These are phyloP conservation scores for Neolamprologus longior DNA, from an alignment of 2,113 vertebrate genomes.

Conservation along the genomic window DNA sequence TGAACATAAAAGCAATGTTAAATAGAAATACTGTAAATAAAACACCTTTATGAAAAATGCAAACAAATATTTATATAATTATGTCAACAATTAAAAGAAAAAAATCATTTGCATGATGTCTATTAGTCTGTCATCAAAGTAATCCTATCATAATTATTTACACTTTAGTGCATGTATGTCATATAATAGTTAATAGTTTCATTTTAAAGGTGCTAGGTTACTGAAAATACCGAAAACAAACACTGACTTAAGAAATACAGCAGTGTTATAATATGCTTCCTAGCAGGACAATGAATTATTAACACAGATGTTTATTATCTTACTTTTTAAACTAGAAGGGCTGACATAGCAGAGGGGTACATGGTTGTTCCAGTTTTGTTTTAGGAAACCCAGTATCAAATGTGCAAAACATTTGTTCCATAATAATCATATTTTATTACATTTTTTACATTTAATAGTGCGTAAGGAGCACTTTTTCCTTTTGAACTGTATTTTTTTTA, in stretches of 20 bases:
- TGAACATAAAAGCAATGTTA: neutral
- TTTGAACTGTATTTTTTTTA: neutral
- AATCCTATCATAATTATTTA: neutral
- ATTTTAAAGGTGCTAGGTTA: neutral
- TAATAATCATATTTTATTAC: neutral
- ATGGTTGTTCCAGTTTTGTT: neutral
- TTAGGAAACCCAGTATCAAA: neutral
- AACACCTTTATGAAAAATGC: neutral
- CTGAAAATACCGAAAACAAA: neutral
- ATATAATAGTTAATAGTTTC: neutral
- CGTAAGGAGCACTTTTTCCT: neutral
- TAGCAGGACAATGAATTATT: neutral
- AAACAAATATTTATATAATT: neutral
- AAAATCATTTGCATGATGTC: neutral
- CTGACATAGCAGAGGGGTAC: neutral
- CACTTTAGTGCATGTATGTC: neutral
- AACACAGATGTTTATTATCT: neutral
- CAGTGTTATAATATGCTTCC: neutral
- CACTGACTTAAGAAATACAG: neutral
- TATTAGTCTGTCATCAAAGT: neutral
- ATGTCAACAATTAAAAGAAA: neutral
- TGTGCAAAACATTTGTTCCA: neutral
- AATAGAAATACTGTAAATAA: neutral
- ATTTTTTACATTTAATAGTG: neutral
- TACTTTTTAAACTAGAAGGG: neutral